Evolutionary conservation across 2,797 vertebrate species (phyloP).

Genomic region (Microhierax caerulescens): DNA sequence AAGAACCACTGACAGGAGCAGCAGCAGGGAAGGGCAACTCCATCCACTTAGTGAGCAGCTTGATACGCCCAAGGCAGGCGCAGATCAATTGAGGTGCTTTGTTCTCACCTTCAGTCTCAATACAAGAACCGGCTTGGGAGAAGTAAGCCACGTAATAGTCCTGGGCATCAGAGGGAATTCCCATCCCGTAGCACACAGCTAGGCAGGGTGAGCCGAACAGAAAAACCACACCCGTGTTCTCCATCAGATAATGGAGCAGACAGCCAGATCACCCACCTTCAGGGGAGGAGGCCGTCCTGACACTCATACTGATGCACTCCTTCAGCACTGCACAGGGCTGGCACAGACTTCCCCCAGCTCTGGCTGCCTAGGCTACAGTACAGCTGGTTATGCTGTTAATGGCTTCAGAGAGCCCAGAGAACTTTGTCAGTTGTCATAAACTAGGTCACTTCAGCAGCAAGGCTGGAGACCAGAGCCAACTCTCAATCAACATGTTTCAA

Average conservation of each 20-base stretch:
- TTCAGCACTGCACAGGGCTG: background rate
- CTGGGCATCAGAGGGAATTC: background rate
- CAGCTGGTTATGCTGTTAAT: background rate
- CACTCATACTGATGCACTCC: background rate
- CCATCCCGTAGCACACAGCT: background rate
- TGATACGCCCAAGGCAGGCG: background rate
- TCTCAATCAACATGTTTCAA: background rate
- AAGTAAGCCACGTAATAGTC: background rate
- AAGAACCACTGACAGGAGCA: background rate
- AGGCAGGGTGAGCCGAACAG: background rate
- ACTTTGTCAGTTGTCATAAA: background rate
- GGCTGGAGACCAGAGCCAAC: background rate
- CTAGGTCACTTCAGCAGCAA: background rate
- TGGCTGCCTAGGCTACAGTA: background rate
- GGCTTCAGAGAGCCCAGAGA: background rate
- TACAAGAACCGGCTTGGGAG: background rate
- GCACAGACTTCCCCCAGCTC: background rate
- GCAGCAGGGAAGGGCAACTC: background rate
- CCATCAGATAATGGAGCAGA: background rate
- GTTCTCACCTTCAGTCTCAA: background rate
- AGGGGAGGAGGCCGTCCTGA: background rate
- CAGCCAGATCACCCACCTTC: background rate
- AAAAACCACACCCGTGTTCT: background rate
- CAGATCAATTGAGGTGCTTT: background rate
- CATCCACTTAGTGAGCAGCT: background rate